Conservation (phyloP, 2,113 vertebrate genomes). For the Hippocampus zosterae region DNA sequence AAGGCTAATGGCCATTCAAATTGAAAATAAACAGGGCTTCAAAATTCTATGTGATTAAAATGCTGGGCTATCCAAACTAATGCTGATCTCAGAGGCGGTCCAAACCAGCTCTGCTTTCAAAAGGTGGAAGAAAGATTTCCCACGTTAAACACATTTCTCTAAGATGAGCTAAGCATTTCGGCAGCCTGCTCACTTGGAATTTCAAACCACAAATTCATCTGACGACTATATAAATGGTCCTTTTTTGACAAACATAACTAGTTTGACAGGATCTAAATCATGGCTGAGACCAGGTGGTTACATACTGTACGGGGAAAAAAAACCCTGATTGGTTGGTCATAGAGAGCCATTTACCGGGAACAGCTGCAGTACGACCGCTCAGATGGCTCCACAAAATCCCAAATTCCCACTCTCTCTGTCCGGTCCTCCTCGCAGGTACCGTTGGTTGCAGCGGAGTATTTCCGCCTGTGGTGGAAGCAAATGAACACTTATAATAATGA, state of each 20-base stretch:
- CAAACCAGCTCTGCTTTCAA: not conserved
- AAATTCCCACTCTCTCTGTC: conserved; percentile 78
- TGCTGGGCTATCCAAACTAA: conserved; percentile 50
- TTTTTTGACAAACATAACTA: not conserved
- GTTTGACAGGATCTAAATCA: not conserved
- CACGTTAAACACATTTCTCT: not conserved
- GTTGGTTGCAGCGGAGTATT: conserved; percentile 85
- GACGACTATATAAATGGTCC: not conserved
- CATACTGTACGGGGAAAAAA: not conserved
- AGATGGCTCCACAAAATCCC: conserved; percentile 93
- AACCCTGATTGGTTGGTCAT: not conserved
- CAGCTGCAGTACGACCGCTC: conserved; percentile 90
- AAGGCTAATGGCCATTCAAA: conserved; percentile 37
- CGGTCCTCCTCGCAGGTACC: conserved; percentile 85
- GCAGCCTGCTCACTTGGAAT: not conserved
- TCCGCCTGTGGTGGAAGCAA: conserved; percentile 73
- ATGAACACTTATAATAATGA: not conserved
- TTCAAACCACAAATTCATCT: not conserved
- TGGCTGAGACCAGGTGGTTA: not conserved
- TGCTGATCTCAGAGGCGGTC: conserved; percentile 18
- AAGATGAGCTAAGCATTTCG: not conserved
- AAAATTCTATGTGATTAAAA: conserved; percentile 44
- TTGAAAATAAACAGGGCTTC: conserved; percentile 34
- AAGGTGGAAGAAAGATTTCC: conserved; percentile 21
- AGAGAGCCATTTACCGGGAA: conserved; percentile 77